phyloP scores from a whole-genome alignment of 1,140 invertebrate genomes.

The Drosophila tsacasi region DNA sequence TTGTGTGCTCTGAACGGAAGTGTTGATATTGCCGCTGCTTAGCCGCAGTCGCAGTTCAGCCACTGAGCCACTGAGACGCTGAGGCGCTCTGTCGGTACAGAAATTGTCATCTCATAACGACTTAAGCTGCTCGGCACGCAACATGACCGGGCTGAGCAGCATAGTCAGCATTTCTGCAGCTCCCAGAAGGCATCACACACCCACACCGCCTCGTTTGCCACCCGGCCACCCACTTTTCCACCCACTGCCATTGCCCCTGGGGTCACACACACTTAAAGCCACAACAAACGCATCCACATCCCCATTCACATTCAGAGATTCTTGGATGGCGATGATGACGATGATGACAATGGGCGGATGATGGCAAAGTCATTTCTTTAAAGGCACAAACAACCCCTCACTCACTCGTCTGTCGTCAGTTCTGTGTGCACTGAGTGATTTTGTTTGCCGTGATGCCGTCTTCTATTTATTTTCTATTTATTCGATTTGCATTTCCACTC shows the following conservation, averaged over 20 bases:
- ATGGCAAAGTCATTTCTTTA: conserved; percentile 57
- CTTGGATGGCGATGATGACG: conserved; percentile 35
- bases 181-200: conserved; percentile 16
- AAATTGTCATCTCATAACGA: conserved; percentile 78
- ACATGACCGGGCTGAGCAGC: conserved; percentile 54
- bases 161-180: conserved; percentile 65
- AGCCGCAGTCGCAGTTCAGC: conserved; percentile 33
- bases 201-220: not conserved
- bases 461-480: conserved; percentile 82
- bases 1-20: conserved; percentile 54
- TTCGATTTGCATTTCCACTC: conserved; percentile 80
- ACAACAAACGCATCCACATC: conserved; percentile 45
- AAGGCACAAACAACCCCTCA: conserved; percentile 40
- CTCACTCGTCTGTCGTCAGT: conserved; percentile 3
- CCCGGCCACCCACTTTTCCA: not conserved
- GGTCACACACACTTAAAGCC: conserved; percentile 56
- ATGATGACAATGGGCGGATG: conserved; percentile 47
- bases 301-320: conserved; percentile 22
- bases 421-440: conserved; percentile 41
- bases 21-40: conserved; percentile 74
- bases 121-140: conserved; percentile 75
- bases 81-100: conserved; percentile 22
- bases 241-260: conserved; percentile 46
- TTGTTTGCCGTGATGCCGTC: conserved; percentile 67
- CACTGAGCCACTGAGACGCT: not conserved